A percentile compares a stretch with the other conserved stretches of the same genome.
Conservation (phyloP, 2,888 invertebrate species). For the Limnephilus rhombicus region DNA sequence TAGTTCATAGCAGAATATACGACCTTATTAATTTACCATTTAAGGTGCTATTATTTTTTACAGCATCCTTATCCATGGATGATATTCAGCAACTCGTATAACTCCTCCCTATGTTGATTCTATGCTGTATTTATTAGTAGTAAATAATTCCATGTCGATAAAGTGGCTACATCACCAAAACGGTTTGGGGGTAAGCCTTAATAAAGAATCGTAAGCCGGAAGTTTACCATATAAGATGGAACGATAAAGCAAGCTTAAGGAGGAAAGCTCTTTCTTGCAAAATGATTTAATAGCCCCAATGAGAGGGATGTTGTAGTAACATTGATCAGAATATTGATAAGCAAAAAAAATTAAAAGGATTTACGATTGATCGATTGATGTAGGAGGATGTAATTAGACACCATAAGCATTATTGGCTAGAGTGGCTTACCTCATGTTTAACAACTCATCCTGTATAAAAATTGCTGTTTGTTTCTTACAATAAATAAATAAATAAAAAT, state of each 20-base stretch:
- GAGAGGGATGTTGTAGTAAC: not conserved
- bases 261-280: not conserved
- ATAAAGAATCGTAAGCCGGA: slow-evolving; percentile 25
- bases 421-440: too few species aligned
- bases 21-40: not conserved
- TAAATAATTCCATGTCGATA: not conserved
- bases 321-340: slow-evolving; percentile 17
- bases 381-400: too few species aligned
- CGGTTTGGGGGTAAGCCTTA: not conserved
- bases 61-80: not conserved
- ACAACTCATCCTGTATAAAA: too few species aligned
- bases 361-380: too few species aligned
- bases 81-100: not conserved
- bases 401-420: too few species aligned
- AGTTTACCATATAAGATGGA: slow-evolving; percentile 20
- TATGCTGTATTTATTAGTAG: not conserved
- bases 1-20: not conserved
- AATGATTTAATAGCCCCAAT: not conserved
- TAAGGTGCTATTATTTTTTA: not conserved
- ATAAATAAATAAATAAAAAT: too few species aligned
- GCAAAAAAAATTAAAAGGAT: not conserved
- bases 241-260: slow-evolving; percentile 26
- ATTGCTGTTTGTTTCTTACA: too few species aligned
- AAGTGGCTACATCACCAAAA: not conserved
- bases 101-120: not conserved